Conservation (phyloP, 92 coral and sea anemone genomes). For the Chrysogorgia sp. region DNA sequence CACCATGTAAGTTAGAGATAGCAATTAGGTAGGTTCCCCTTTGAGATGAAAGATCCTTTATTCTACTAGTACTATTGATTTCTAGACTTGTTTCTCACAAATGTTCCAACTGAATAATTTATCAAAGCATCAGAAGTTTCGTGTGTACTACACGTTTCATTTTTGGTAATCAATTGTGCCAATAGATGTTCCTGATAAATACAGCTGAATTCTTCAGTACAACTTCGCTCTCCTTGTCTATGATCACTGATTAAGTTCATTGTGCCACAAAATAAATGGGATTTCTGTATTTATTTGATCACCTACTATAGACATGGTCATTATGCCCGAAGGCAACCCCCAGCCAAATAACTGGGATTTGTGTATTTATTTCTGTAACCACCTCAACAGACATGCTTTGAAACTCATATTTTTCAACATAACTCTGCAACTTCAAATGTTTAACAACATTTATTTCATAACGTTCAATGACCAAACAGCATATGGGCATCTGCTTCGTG, state of each 20-base stretch:
- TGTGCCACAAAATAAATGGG: conserved; percentile 39
- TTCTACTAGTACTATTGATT: no score
- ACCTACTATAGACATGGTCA: no score
- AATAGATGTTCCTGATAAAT: conserved; percentile 29
- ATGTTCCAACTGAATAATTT: conserved; percentile 40
- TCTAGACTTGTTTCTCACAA: conserved; percentile 22
- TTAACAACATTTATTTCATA: conserved; percentile 37
- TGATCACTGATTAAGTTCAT: conserved; percentile 43
- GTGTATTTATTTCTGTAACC: conserved; percentile 8
- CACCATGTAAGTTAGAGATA: conserved; percentile 42
- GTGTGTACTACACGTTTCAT: conserved; percentile 30
- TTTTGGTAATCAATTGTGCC: conserved; percentile 34
- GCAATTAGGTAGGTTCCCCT: no score
- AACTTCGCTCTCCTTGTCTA: conserved; percentile 46
- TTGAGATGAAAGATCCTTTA: no score
- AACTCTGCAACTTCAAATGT: conserved; percentile 38
- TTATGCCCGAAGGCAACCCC: conserved; percentile 1
- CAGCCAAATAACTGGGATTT: conserved; percentile 45
- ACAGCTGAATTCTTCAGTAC: conserved; percentile 38
- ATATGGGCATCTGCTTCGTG: no score
- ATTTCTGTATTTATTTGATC: conserved; percentile 18
- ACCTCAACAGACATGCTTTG: conserved; percentile 31
- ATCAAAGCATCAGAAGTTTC: conserved; percentile 39
- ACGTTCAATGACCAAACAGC: conserved; percentile 29
- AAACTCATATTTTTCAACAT: conserved; percentile 49